Percentiles rank a stretch among this genome's conserved stretches.
Evolutionary conservation across 64 coral and sea anemone genomes (phyloP).

Genomic region (Pachyseris speciosa): DNA sequence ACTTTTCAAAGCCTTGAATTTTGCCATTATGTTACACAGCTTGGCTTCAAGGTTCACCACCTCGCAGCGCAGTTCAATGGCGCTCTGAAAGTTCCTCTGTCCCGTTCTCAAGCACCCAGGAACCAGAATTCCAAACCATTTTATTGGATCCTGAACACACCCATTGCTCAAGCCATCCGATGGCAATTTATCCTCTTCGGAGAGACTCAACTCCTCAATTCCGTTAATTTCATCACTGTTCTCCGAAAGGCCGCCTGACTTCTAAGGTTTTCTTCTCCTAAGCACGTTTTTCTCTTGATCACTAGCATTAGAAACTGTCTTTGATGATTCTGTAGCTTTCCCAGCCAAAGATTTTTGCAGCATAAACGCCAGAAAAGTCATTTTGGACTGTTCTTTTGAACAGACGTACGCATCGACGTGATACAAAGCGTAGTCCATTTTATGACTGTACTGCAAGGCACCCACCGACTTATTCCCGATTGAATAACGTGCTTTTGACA

Average conservation of each 20-base stretch:
- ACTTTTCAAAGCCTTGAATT: constrained; percentile 26
- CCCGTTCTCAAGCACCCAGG: constrained; percentile 77
- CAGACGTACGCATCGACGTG: not conserved
- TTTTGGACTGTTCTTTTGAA: not conserved
- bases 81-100: constrained; percentile 73
- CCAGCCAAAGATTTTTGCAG: constrained; percentile 59
- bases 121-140: constrained; percentile 94
- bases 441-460: constrained; percentile 80
- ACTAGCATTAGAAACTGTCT: not conserved
- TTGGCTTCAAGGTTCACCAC: constrained; percentile 75
- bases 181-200: not conserved
- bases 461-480: constrained; percentile 94
- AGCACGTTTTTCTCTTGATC: constrained; percentile 33
- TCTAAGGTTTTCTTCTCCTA: not conserved
- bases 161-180: not conserved
- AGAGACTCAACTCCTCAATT: constrained; percentile 1
- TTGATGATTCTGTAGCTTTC: not conserved
- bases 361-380: constrained; percentile 1
- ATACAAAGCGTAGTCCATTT: constrained; percentile 76
- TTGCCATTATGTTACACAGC: constrained; percentile 45
- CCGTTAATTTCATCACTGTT: constrained; percentile 3
- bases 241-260: not conserved
- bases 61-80: constrained; percentile 81
- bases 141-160: constrained; percentile 66
- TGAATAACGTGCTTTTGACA: constrained; percentile 92